Percentiles rank a stretch among this genome's conserved stretches.
phyloP scores from a whole-genome alignment of 1,140 invertebrate species.

The Formica selysi region DNA sequence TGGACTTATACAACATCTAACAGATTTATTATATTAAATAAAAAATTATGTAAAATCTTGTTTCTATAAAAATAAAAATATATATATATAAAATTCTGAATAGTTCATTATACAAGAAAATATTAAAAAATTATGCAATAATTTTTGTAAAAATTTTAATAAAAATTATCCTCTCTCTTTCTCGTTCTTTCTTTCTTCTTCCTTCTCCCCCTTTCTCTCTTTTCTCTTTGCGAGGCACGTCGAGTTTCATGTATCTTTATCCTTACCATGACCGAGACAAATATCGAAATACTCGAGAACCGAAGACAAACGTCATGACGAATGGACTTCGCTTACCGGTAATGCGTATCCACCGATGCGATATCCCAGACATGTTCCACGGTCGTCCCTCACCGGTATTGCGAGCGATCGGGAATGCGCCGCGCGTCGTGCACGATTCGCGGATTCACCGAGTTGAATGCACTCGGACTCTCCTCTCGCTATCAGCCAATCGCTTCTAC shows the following conservation, averaged over 20 bases:
- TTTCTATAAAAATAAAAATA: no score
- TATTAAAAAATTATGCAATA: no score
- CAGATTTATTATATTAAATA: no score
- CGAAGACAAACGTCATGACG: background rate
- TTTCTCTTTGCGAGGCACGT: background rate
- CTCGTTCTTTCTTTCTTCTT: no score
- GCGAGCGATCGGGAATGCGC: slow-evolving; percentile 34
- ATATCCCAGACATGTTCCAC: slow-evolving; percentile 28
- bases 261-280: slow-evolving; percentile 1
- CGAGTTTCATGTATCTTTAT: slow-evolving; percentile 6
- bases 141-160: no score
- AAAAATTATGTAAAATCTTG: no score
- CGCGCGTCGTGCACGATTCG: slow-evolving; percentile 16
- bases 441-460: slow-evolving; percentile 69
- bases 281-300: slow-evolving; percentile 6
- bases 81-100: no score
- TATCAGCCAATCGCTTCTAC: slow-evolving; percentile 11
- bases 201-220: no score
- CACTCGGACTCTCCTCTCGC: slow-evolving; percentile 60
- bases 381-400: background rate
- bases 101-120: no score
- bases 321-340: slow-evolving; percentile 41
- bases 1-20: no score
- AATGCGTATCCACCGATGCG: slow-evolving; percentile 26
- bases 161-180: no score